phyloP scores from a whole-genome alignment of 2,113 vertebrate species.

The Podilymbus podiceps region DNA sequence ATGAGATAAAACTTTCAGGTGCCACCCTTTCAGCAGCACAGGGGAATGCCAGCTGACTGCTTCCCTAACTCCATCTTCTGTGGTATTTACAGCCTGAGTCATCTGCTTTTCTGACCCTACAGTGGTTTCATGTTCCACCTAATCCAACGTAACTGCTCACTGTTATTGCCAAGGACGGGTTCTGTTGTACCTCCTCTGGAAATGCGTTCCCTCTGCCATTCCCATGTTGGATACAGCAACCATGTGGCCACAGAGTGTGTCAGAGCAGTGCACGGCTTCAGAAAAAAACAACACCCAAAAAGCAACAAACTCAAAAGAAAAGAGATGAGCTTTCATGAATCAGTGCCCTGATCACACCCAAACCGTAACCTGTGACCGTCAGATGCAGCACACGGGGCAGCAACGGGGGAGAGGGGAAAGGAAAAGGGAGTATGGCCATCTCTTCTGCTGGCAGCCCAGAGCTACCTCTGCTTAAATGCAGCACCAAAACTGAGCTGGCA shows the following conservation, averaged over 20 bases:
- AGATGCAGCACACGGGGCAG: neutral
- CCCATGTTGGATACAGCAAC: neutral
- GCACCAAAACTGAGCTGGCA: neutral
- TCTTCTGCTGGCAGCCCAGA: neutral
- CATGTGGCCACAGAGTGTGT: neutral
- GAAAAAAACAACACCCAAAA: neutral
- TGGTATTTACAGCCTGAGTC: neutral
- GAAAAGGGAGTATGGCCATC: neutral
- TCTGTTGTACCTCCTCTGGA: neutral
- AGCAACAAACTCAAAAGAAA: neutral
- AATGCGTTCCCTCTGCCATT: neutral
- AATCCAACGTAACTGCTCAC: neutral
- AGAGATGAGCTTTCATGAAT: neutral
- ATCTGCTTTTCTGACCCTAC: neutral
- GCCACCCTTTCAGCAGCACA: neutral
- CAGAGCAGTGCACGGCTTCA: neutral
- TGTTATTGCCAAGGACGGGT: neutral
- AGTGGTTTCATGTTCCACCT: neutral
- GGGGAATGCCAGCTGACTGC: neutral
- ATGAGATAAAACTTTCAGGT: neutral
- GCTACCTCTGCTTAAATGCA: neutral
- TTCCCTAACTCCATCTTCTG: neutral
- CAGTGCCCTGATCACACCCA: neutral
- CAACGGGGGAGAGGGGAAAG: accelerated
- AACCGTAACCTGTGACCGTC: neutral